These are phyloP conservation scores for Drosophila monieri DNA, from an alignment of 2,888 invertebrate genomes.

Conservation along the genomic window DNA sequence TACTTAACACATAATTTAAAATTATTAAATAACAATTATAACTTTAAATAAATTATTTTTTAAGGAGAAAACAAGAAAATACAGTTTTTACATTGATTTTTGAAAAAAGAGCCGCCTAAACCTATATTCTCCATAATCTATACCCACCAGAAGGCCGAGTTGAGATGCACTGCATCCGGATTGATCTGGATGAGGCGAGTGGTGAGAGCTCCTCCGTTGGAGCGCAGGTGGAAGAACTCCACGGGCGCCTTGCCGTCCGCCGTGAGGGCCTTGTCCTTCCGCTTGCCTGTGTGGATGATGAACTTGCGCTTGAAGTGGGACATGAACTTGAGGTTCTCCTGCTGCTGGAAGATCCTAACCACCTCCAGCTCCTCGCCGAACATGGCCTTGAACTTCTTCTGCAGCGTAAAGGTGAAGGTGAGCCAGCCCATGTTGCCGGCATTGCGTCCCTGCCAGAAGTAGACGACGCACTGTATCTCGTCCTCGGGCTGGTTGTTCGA, in stretches of 20 bases:
- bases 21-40: no score
- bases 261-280: constrained; percentile 85
- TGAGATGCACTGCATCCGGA: constrained; percentile 92
- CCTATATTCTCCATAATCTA: no score
- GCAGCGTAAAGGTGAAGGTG: constrained; percentile 98
- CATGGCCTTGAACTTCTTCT: constrained; percentile 94
- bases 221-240: constrained; percentile 97
- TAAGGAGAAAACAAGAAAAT: no score
- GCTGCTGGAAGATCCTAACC: constrained; percentile 98
- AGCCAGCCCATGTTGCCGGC: constrained; percentile 99
- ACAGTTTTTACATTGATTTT: no score
- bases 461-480: constrained; percentile 96
- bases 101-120: no score
- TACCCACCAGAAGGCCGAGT: constrained; percentile 96
- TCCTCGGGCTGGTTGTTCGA: constrained; percentile 79
- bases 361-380: constrained; percentile 97
- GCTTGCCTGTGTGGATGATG: constrained; percentile 94
- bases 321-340: constrained; percentile 99
- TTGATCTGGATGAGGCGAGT: constrained; percentile 95
- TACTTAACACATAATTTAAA: no score
- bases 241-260: constrained; percentile 86
- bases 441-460: constrained; percentile 99
- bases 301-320: constrained; percentile 98
- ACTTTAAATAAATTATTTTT: no score
- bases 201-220: constrained; percentile 97